A percentile compares a stretch with the other conserved stretches of the same genome.
phyloP scores from a whole-genome alignment of 1,140 invertebrate genomes.

The Brachionus plicatilis region DNA sequence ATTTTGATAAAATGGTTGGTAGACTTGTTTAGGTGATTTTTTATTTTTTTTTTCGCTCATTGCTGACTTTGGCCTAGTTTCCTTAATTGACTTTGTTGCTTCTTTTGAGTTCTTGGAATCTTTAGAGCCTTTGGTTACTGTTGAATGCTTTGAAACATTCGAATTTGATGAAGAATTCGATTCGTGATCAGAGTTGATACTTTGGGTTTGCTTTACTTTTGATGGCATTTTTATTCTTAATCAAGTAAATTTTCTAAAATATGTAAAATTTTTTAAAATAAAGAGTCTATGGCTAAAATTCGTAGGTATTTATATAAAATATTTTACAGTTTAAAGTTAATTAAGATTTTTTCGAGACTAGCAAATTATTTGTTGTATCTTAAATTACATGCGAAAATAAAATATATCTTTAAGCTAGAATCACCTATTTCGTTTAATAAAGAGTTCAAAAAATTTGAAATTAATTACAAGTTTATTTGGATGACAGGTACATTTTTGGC shows the following conservation, averaged over 20 bases:
- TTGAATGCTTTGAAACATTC: not conserved
- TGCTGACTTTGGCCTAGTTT: not conserved
- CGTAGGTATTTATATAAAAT: not conserved
- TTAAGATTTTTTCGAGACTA: not conserved
- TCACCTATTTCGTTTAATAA: not conserved
- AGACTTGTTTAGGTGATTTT: not conserved
- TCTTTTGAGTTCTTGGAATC: not conserved
- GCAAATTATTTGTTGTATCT: not conserved
- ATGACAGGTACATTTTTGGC: not conserved
- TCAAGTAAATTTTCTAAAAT: not conserved
- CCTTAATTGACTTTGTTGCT: not conserved
- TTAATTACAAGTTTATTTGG: not conserved
- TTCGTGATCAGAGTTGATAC: not conserved
- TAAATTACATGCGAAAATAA: conserved; percentile 2
- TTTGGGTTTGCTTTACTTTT: not conserved
- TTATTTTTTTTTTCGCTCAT: conserved; percentile 15
- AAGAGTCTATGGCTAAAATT: not conserved
- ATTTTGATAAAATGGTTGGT: not conserved
- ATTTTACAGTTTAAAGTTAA: not conserved
- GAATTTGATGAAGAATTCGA: not conserved
- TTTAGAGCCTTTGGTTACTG: not conserved
- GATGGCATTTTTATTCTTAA: not conserved
- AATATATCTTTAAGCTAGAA: not conserved
- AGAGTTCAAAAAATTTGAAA: not conserved
- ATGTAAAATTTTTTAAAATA: not conserved